Conservation (phyloP, 2,797 vertebrate genomes). For the Siniperca undulata region DNA sequence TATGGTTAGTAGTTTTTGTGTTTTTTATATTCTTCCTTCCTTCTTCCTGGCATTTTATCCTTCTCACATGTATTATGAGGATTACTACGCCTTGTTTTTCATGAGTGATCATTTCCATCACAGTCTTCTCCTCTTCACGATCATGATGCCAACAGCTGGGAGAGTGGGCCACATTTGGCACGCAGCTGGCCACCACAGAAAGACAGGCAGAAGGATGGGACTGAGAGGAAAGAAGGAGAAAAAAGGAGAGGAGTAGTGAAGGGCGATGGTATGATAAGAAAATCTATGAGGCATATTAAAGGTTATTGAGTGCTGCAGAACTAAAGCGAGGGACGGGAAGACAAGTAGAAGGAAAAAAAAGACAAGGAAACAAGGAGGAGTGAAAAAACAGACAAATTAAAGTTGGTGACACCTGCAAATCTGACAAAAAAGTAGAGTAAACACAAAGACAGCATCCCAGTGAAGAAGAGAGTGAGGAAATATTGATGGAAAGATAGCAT, state of each 20-base stretch:
- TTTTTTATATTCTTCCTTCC: neutral
- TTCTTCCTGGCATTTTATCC: slow-evolving; percentile 14
- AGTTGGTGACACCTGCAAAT: neutral
- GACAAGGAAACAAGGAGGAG: neutral
- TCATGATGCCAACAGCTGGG: slow-evolving; percentile 65
- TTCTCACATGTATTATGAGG: slow-evolving; percentile 4
- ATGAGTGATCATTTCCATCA: slow-evolving; percentile 31
- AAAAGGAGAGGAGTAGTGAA: slow-evolving; percentile 15
- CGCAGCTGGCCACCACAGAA: slow-evolving; percentile 58
- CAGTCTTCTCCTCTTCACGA: slow-evolving; percentile 34
- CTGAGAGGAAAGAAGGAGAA: slow-evolving; percentile 31
- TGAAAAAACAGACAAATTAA: neutral
- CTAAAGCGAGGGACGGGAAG: neutral
- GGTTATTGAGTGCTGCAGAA: slow-evolving; percentile 9
- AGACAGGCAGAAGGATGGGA: slow-evolving; percentile 29
- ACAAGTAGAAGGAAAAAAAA: neutral
- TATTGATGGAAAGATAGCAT: neutral
- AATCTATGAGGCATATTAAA: slow-evolving; percentile 22
- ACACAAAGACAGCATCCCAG: neutral
- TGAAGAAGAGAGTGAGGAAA: neutral
- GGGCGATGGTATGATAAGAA: slow-evolving; percentile 25
- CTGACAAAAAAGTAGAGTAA: neutral
- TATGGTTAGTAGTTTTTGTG: slow-evolving; percentile 3
- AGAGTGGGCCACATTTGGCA: slow-evolving; percentile 66
- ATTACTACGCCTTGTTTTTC: slow-evolving; percentile 21